Evolutionary conservation across 2,797 vertebrate genomes (phyloP), one percentile per base, ranked within the genome.

Genomic region (Brachyrhaphis roseni): DNA sequence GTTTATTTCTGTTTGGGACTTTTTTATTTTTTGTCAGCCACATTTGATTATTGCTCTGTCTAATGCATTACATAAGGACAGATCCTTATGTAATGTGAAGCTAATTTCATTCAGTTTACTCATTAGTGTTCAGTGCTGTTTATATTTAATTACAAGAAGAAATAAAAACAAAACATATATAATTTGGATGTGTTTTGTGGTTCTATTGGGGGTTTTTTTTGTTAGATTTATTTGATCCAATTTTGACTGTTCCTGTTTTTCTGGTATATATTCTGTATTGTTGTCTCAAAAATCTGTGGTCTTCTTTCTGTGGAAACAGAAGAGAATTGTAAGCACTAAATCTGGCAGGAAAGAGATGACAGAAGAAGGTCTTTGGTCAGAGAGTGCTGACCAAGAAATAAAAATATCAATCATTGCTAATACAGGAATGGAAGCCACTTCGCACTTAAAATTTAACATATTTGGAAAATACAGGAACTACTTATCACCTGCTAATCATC

Each of bases 1-100:
- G 10, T 74, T 84, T 80, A 31, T 74, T 66, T 81, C 28, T 84
- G 45, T 72, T 57, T 45, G 47, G 39, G 18, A 12, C 15, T 70
- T 51, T 76, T 81, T 62, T 41, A 31, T 43, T 64, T 51, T 20
- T 47, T 64, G 51, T 68, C 31, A 74, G 62, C 16, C 46, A 20
- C 13, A 18, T 64, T 53, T 4, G 12, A 23, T 47, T 72, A 23
- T 72, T 70, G 36, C 10, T 70, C 11, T 49, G n/a, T 47, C 59
- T 31, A 43, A 18, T 20, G 1, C 4, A 16, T 81, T 3, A 45
- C 23, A 47, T 64, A 49, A 18, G 8, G 43, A 36, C 6, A 57
- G 23, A 23, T 28, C 28, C 7, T 13, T 47, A 59, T 36, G 7
- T 12, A 34, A 28, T 5, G 1, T 28, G 15, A 53, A 20, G 11